phyloP scores from a whole-genome alignment of 1,140 invertebrate species.

The Rhyacophila brunnea region DNA sequence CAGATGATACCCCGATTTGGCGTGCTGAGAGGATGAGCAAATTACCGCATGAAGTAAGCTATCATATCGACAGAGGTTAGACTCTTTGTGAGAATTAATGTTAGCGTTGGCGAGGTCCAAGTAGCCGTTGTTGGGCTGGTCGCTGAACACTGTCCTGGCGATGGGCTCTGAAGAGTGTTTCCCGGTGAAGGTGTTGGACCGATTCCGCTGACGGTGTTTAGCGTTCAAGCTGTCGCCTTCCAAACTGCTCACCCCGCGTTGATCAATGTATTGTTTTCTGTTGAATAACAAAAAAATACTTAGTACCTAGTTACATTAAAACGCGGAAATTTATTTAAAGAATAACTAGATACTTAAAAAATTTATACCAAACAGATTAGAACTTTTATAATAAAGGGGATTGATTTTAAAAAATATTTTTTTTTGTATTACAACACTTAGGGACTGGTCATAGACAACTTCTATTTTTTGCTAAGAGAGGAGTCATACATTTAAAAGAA shows the following conservation, averaged over 20 bases:
- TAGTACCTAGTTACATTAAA: too few relatives aligned
- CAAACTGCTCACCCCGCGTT: constrained; percentile 40
- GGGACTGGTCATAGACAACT: too few relatives aligned
- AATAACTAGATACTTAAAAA: too few relatives aligned
- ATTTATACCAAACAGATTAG: too few relatives aligned
- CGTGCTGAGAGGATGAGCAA: constrained; percentile 51
- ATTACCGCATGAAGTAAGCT: constrained; percentile 61
- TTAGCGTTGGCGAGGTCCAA: constrained; percentile 44
- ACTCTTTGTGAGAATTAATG: constrained; percentile 42
- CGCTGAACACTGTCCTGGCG: constrained; percentile 41
- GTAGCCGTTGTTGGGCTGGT: constrained; percentile 46
- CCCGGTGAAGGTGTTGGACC: constrained; percentile 54
- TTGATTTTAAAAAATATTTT: too few relatives aligned
- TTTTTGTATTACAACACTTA: too few relatives aligned
- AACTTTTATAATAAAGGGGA: too few relatives aligned
- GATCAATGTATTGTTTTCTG: constrained; percentile 45
- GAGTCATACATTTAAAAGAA: too few relatives aligned
- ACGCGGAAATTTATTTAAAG: too few relatives aligned
- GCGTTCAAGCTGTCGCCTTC: constrained; percentile 43
- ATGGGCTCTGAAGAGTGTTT: constrained; percentile 45
- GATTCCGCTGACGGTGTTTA: constrained; percentile 51
- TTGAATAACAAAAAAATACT: constrained; percentile 35
- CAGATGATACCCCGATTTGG: constrained; percentile 48
- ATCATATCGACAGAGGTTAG: constrained; percentile 60
- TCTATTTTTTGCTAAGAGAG: too few relatives aligned